A percentile compares a stretch with the other conserved stretches of the same genome.
These are phyloP conservation scores for Nysson spinosus DNA, from an alignment of 2,888 invertebrate genomes.

Conservation along the genomic window DNA sequence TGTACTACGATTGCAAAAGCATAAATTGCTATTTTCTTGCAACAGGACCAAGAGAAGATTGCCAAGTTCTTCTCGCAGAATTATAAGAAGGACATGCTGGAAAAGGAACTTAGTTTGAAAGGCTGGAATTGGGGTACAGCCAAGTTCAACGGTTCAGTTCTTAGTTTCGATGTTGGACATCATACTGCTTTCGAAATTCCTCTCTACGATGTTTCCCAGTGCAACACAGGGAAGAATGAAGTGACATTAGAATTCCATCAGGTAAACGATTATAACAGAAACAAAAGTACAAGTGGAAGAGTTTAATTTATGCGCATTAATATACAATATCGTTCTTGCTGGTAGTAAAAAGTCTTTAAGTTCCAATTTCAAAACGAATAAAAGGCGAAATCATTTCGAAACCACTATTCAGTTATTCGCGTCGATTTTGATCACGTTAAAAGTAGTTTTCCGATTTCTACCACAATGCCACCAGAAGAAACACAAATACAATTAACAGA, in stretches of 20 bases:
- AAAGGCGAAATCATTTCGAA: too few relatives aligned
- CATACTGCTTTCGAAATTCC: constrained; percentile 97
- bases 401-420: too few relatives aligned
- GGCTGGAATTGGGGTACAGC: constrained; percentile 99
- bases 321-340: too few relatives aligned
- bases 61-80: constrained; percentile 91
- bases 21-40: constrained; percentile 40
- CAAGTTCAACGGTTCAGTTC: constrained; percentile 91
- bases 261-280: too few relatives aligned
- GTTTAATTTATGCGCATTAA: too few relatives aligned
- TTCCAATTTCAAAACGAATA: too few relatives aligned
- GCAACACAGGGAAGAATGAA: constrained; percentile 97
- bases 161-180: constrained; percentile 90
- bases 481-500: too few relatives aligned
- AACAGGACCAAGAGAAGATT: constrained; percentile 93
- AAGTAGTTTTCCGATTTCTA: too few relatives aligned
- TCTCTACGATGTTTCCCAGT: constrained; percentile 95
- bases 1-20: not conserved
- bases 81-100: constrained; percentile 91
- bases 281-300: too few relatives aligned
- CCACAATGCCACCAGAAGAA: too few relatives aligned
- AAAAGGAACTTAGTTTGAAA: constrained; percentile 94
- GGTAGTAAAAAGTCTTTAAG: too few relatives aligned
- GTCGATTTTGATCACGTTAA: too few relatives aligned
- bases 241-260: constrained; percentile 98